Evolutionary conservation across 1,140 invertebrate species (phyloP).

Genomic region (Temnothorax longispinosus): DNA sequence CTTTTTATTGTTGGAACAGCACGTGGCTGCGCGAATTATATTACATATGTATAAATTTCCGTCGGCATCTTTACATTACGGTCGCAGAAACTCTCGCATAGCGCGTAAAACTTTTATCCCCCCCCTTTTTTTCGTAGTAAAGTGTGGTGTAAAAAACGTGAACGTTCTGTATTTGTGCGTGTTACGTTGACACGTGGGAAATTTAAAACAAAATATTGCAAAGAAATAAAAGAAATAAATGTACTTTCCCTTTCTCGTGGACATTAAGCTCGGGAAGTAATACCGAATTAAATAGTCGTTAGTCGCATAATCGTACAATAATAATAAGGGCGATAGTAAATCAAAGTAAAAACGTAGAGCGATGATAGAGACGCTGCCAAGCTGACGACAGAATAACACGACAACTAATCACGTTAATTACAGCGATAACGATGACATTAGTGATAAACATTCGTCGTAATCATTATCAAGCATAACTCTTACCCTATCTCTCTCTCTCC

Average conservation of each 20-base stretch:
- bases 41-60: constrained; percentile 85
- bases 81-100: constrained; percentile 77
- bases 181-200: constrained; percentile 32
- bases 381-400: constrained; percentile 52
- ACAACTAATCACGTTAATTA: constrained; percentile 39
- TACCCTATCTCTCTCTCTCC: constrained; percentile 22
- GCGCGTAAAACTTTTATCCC: constrained; percentile 71
- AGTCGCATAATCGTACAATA: constrained; percentile 37
- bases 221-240: constrained; percentile 29
- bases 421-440: constrained; percentile 42
- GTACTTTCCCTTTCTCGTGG: neutral
- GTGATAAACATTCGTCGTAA: constrained; percentile 49
- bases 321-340: constrained; percentile 38
- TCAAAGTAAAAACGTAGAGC: constrained; percentile 34
- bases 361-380: constrained; percentile 30
- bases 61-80: constrained; percentile 81
- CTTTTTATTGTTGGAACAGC: constrained; percentile 81
- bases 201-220: neutral
- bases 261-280: neutral
- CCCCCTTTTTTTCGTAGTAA: neutral
- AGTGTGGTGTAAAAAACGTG: constrained; percentile 34
- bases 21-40: constrained; percentile 80
- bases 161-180: constrained; percentile 54
- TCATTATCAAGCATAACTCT: constrained; percentile 35
- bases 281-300: constrained; percentile 38